Evolutionary conservation across 2,888 invertebrate genomes (phyloP), one percentile per base, ranked within the genome.

Genomic region (Nymphalis urticae): DNA sequence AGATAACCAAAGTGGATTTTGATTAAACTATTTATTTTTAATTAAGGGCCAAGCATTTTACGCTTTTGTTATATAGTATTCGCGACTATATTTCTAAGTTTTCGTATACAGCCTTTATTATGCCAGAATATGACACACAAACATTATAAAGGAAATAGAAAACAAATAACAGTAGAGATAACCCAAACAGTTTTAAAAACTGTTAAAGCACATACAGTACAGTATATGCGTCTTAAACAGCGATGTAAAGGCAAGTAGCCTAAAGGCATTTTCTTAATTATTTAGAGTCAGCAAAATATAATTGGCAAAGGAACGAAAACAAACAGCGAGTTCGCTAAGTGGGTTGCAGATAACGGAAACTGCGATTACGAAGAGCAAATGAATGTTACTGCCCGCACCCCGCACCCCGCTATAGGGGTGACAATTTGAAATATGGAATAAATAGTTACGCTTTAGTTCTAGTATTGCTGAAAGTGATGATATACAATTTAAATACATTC

Each of bases 301-400:
- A 75, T 75, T 73, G 73, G 69, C 73, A 74, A 72, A 74, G 73
- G 73, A 73, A 73, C 66, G 70, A 71, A 56, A 73, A 73, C 74
- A 75, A 75, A 72, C 82, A 82, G 82, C 77, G 81, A 82, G 79
- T 80, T 80, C 78, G 78, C 82, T 86, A 87, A 87, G 85, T 85
- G 87, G 82, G 84, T 85, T 85, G 84, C 78, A 84, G 87, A 87
- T 86, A 85, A 79, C 82, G 82, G 82, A 82, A 82, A 75, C 84
- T 81, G 77, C 82, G 84, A 86, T 87, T 83, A 83, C 80, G 78
- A 79, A 77, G 82, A 83, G 85, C 81, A 85, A 88, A 88, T 86
- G 85, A 89, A 85, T 82, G 83, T 77, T 79, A 77, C 81, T 80
- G 73, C 79, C 79, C 76, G 73, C 77, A 72, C 75, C 75, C 74